These are phyloP conservation scores for Latheticus oryzae DNA, from an alignment of 2,888 invertebrate species.

Conservation along the genomic window DNA sequence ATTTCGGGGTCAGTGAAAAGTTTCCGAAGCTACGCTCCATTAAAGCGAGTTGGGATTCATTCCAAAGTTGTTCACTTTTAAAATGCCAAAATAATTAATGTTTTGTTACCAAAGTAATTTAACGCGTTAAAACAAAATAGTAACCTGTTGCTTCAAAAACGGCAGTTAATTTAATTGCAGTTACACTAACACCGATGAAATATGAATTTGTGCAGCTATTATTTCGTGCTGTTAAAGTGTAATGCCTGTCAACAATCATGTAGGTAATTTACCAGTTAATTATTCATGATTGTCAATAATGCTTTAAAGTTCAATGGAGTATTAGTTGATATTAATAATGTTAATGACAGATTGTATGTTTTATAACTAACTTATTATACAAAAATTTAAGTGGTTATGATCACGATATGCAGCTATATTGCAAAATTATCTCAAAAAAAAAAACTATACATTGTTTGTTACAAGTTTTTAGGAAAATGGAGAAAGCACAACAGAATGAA, in stretches of 20 bases:
- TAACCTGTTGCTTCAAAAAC: constrained; percentile 42
- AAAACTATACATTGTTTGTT: too few species aligned
- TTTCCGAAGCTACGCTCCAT: constrained; percentile 14
- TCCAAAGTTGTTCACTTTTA: constrained; percentile 27
- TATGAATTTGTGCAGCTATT: constrained; percentile 36
- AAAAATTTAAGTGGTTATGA: too few species aligned
- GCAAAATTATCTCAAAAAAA: too few species aligned
- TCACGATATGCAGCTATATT: too few species aligned
- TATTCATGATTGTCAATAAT: constrained; percentile 26
- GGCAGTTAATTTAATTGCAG: constrained; percentile 34
- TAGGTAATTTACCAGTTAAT: constrained; percentile 22
- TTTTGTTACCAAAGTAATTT: constrained; percentile 35
- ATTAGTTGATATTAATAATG: too few species aligned
- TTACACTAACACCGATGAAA: constrained; percentile 31
- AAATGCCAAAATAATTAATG: constrained; percentile 32
- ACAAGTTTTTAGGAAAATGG: too few species aligned
- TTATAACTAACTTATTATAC: too few species aligned
- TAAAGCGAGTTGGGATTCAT: constrained; percentile 16
- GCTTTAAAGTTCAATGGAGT: too few species aligned
- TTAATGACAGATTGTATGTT: too few species aligned
- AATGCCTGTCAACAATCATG: constrained; percentile 29
- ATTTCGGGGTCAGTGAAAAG: constrained; percentile 18
- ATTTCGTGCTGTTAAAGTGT: constrained; percentile 28
- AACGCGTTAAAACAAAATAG: constrained; percentile 40
- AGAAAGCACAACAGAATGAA: too few species aligned